Evolutionary conservation across 2,797 vertebrate genomes (phyloP).

Genomic region (Phrynocephalus vlangalii): DNA sequence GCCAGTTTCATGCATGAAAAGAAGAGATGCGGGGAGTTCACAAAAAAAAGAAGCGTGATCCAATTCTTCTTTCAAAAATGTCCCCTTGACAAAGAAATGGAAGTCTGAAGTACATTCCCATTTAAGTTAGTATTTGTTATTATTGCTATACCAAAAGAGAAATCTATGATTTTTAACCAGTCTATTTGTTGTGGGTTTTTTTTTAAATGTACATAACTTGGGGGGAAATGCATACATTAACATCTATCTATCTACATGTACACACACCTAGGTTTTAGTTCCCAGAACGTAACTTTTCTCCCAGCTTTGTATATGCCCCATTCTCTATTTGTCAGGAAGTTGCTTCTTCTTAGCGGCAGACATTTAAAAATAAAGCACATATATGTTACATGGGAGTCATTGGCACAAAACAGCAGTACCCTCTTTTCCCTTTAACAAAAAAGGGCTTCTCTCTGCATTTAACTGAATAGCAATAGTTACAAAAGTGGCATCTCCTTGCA

Average conservation of each 20-base stretch:
- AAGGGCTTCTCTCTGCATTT: background rate
- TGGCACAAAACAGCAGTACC: constrained; percentile 6
- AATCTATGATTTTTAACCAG: constrained; percentile 30
- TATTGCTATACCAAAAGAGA: constrained; percentile 28
- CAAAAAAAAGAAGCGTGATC: background rate
- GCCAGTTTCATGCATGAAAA: constrained; percentile 19
- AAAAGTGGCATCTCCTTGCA: constrained; percentile 9
- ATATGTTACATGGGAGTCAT: constrained; percentile 11
- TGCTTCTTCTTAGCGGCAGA: constrained; percentile 1
- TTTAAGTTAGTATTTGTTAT: background rate
- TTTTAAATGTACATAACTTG: fast-evolving
- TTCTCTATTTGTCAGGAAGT: background rate
- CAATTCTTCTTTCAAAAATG: background rate
- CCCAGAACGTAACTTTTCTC: background rate
- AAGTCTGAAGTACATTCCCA: background rate
- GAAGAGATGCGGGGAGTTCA: background rate
- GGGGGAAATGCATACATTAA: background rate
- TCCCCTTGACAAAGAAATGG: background rate
- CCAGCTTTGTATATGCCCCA: background rate
- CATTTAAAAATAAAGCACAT: background rate
- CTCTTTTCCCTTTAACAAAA: background rate
- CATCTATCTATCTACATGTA: background rate
- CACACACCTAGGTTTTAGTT: constrained; percentile 24
- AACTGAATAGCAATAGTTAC: background rate
- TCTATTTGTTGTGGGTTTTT: constrained; percentile 26